Percentiles rank a stretch among this genome's conserved stretches.
phyloP scores from a whole-genome alignment of 2,113 vertebrate species.

The Ochotona curzoniae region DNA sequence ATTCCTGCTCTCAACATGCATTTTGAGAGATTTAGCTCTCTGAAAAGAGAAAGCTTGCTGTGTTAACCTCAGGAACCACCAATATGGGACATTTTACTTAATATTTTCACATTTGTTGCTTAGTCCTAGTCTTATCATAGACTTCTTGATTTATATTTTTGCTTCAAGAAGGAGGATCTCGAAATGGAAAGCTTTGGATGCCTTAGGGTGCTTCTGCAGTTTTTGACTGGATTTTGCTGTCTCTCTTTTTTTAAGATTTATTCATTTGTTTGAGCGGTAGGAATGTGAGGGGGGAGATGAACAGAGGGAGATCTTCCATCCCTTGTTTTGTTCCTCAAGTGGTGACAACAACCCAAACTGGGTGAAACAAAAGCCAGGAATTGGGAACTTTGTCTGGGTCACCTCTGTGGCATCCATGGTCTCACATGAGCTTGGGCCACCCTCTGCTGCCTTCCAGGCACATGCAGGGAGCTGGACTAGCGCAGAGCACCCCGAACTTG shows the following conservation, averaged over 20 bases:
- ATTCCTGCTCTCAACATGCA: neutral
- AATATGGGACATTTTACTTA: conserved; percentile 39
- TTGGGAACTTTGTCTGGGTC: too few species aligned
- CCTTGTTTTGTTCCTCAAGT: too few species aligned
- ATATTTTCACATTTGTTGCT: neutral
- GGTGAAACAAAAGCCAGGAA: too few species aligned
- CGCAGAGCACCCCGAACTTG: too few species aligned
- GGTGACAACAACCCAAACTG: too few species aligned
- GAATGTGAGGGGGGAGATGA: too few species aligned
- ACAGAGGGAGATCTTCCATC: too few species aligned
- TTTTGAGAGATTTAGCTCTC: conserved; percentile 51
- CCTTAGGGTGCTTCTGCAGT: neutral
- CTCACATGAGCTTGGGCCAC: too few species aligned
- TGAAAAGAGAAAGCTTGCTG: conserved; percentile 49
- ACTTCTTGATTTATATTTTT: neutral
- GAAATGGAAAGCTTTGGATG: neutral
- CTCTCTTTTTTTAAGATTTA: neutral
- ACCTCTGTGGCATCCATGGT: too few species aligned
- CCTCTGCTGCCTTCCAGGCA: too few species aligned
- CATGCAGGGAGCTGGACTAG: too few species aligned
- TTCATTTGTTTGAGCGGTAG: too few species aligned
- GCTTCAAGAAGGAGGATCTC: neutral
- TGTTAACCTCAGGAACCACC: neutral
- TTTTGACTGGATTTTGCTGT: neutral
- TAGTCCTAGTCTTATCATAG: neutral